Percentiles rank a stretch among this genome's conserved stretches.
These are phyloP conservation scores for Hyles lineata DNA, from an alignment of 2,888 invertebrate genomes.

Conservation along the genomic window DNA sequence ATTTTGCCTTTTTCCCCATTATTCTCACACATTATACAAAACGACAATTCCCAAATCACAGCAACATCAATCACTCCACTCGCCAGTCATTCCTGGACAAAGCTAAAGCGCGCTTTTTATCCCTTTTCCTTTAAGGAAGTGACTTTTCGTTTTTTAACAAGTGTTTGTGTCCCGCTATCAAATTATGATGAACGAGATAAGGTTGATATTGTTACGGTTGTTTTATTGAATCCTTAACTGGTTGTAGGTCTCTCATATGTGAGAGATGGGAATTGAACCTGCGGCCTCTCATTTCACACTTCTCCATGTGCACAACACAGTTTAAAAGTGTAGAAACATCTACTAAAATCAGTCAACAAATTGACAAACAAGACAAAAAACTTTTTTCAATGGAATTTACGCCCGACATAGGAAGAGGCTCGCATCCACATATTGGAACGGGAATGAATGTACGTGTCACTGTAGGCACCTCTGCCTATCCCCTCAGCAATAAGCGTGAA, in stretches of 20 bases:
- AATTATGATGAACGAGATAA: constrained; percentile 15
- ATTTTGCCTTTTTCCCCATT: neutral
- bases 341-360: too few relatives aligned
- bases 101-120: constrained; percentile 9
- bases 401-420: too few relatives aligned
- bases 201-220: neutral
- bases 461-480: too few relatives aligned
- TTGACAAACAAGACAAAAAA: too few relatives aligned
- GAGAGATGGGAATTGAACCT: too few relatives aligned
- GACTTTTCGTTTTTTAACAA: constrained; percentile 21
- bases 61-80: constrained; percentile 11
- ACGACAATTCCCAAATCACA: constrained; percentile 10
- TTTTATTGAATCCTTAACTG: neutral
- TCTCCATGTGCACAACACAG: too few relatives aligned
- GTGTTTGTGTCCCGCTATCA: constrained; percentile 1
- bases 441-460: too few relatives aligned
- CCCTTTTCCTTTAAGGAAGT: constrained; percentile 3
- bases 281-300: too few relatives aligned
- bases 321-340: too few relatives aligned
- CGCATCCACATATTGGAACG: too few relatives aligned
- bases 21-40: neutral
- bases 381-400: too few relatives aligned
- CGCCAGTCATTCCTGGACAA: constrained; percentile 15
- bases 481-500: neutral
- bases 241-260: too few relatives aligned